Evolutionary conservation across 2,113 vertebrate species (phyloP).

Genomic region (Passer domesticus): DNA sequence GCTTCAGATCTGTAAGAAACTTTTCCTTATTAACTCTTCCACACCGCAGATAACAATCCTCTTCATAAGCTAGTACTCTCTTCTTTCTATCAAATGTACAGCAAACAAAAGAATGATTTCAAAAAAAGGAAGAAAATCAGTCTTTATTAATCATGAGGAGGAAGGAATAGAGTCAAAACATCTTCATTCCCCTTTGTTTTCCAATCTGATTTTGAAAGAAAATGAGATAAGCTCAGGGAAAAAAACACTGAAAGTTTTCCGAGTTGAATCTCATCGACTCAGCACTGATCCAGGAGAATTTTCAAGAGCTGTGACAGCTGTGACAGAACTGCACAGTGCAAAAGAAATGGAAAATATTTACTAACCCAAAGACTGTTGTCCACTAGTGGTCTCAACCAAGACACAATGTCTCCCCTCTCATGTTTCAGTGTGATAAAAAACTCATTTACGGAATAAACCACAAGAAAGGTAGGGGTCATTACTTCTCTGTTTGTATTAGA

Average conservation of each 20-base stretch:
- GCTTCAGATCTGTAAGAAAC: neutral
- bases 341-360: constrained; percentile 28
- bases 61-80: neutral
- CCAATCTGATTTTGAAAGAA: neutral
- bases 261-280: neutral
- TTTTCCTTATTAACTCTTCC: neutral
- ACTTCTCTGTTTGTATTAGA: constrained; percentile 24
- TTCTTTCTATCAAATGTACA: neutral
- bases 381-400: neutral
- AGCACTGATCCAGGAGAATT: neutral
- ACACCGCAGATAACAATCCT: neutral
- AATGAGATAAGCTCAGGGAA: neutral
- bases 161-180: neutral
- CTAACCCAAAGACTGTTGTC: neutral
- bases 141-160: neutral
- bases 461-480: constrained; percentile 23
- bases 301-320: neutral
- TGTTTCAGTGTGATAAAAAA: neutral
- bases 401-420: neutral
- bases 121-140: neutral
- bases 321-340: neutral
- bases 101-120: neutral
- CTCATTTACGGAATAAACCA: constrained; percentile 29
- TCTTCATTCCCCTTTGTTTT: neutral
- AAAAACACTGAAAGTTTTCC: neutral